Evolutionary conservation across 2,113 vertebrate species (phyloP), one percentile per base, ranked within the genome.

Genomic region (Chrysemys picta): DNA sequence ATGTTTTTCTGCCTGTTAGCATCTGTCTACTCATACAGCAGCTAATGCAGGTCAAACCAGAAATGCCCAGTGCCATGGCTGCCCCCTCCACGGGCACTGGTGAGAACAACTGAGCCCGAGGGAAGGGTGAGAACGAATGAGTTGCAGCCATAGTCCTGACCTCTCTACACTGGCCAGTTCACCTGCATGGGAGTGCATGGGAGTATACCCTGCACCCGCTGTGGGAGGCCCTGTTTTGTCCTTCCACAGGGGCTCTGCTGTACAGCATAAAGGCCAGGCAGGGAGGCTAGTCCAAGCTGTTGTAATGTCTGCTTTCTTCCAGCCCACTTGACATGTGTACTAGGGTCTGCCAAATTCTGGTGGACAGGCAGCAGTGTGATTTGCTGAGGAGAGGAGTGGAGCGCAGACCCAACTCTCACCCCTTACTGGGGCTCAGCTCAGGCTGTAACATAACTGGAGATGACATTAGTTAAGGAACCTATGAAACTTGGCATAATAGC

Each of bases 101-200:
- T 76, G 25, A 27, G 38, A 76, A 76, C 24, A 47, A 27, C 75
- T 45, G 16, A 62, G 22, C 76, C 16, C 2, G 62, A 50, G 19
- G 14, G 76, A 31, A 19, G 17, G n/a, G 27, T 76, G 3, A 78
- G 35, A 38, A 56, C 35, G 2, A 21, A 91, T 38, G 7, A 76
- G 2, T 9, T 1, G 12, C 45, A 1, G 8, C 49, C 62, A 45
- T 31, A 17, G 19, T 42, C 42, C 52, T 85, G 27, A 14, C 31
- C 0, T 0, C 57, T 69, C 42, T 14, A 29, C 10, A 56, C 1
- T 62, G 50, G 17, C 47, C 1, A 79, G 22, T 49, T 81, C 35
- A 57, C 29, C 59, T 65, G 42, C 45, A 19, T 81, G 27, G 0
- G 1, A 31, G 25, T 83, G 84, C 50, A 31, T 10, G 35, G 65